phyloP scores from a whole-genome alignment of 2,888 invertebrate genomes.

The Drosophila mettleri region DNA sequence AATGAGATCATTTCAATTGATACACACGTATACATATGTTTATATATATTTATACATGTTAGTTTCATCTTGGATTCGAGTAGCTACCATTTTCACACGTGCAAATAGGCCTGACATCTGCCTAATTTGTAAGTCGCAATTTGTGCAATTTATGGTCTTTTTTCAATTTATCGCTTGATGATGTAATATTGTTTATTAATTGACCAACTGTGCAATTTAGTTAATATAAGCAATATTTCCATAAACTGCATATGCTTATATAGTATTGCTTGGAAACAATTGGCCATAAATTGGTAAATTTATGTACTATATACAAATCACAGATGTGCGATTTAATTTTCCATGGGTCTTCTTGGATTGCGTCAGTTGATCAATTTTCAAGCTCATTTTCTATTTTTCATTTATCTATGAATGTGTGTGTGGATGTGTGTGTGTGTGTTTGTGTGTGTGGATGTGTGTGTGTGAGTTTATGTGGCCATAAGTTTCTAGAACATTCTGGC shows the following conservation, averaged over 20 bases:
- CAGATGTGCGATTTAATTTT: slow-evolving; percentile 29
- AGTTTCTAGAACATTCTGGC: slow-evolving; percentile 48
- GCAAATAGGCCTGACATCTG: slow-evolving; percentile 1
- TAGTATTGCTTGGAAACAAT: slow-evolving; percentile 14
- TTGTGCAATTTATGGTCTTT: slow-evolving; percentile 14
- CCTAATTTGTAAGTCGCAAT: slow-evolving; percentile 19
- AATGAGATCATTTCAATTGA: slow-evolving; percentile 37
- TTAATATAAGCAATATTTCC: background rate
- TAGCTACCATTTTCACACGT: slow-evolving; percentile 7
- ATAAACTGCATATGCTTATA: slow-evolving; percentile 4
- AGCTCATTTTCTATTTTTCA: slow-evolving; percentile 27
- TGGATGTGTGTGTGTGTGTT: background rate
- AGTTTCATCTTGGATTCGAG: slow-evolving; percentile 6
- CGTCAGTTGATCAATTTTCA: slow-evolving; percentile 37
- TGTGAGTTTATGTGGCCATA: background rate
- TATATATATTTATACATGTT: background rate
- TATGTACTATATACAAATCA: slow-evolving; percentile 4
- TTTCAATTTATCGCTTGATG: slow-evolving; percentile 42
- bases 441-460: background rate
- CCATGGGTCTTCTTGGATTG: slow-evolving; percentile 11
- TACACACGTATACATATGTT: background rate
- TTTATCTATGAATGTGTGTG: slow-evolving; percentile 7
- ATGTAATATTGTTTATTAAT: slow-evolving; percentile 56
- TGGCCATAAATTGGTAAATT: slow-evolving; percentile 32
- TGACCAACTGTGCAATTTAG: slow-evolving; percentile 11